These are phyloP conservation scores for Sebastes iracundus DNA, from an alignment of 2,797 vertebrate species.

Conservation along the genomic window DNA sequence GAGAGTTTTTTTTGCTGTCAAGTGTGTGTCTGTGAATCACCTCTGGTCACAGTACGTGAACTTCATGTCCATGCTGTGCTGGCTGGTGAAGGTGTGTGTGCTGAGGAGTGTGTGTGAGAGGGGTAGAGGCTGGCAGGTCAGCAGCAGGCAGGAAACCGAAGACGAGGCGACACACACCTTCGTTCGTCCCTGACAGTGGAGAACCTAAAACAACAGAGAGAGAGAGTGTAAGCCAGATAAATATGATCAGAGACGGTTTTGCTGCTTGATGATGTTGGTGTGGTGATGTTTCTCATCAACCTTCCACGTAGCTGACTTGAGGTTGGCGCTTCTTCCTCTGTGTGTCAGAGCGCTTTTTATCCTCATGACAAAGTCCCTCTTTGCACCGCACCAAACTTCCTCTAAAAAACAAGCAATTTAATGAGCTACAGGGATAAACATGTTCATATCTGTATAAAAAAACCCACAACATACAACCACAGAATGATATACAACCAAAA, in stretches of 20 bases:
- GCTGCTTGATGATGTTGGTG: not conserved
- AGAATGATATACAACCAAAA: not conserved
- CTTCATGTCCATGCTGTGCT: constrained; percentile 97
- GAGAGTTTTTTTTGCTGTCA: not conserved
- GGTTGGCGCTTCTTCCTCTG: constrained; percentile 91
- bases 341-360: constrained; percentile 95
- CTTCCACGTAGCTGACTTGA: constrained; percentile 97
- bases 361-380: constrained; percentile 93
- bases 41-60: constrained; percentile 97
- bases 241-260: not conserved
- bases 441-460: not conserved
- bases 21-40: constrained; percentile 69
- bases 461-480: rapidly evolving
- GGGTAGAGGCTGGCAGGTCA: constrained; percentile 94
- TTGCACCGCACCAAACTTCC: constrained; percentile 48
- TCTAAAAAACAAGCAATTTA: constrained; percentile 22
- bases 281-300: constrained; percentile 64
- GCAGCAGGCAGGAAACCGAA: constrained; percentile 89
- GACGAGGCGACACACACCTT: constrained; percentile 82
- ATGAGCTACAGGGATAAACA: not conserved
- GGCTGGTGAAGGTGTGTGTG: constrained; percentile 96
- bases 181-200: constrained; percentile 92
- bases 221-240: not conserved
- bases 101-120: constrained; percentile 93
- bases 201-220: constrained; percentile 81